Percentiles rank a stretch among this genome's conserved stretches.
These are phyloP conservation scores for Penaeus monodon DNA, from an alignment of 2,888 invertebrate genomes.

Conservation along the genomic window DNA sequence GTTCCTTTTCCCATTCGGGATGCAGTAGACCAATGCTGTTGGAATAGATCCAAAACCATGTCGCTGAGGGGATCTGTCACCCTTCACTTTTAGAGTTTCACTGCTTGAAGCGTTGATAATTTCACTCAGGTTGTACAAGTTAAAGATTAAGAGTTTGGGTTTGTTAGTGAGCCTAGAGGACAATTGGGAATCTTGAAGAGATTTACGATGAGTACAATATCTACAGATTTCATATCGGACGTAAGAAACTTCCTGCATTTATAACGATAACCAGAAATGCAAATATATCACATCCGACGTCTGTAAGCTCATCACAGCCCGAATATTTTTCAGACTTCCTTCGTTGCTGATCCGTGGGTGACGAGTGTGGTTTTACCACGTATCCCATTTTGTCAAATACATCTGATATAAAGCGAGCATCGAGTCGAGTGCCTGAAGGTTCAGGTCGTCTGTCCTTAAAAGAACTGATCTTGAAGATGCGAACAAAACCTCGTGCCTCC, in stretches of 20 bases:
- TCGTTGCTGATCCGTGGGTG: background rate
- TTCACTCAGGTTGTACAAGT: constrained; percentile 4
- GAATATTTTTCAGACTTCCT: background rate
- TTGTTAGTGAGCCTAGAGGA: constrained; percentile 16
- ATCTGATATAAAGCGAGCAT: constrained; percentile 6
- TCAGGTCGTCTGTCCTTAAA: constrained; percentile 30
- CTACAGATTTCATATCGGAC: constrained; percentile 22
- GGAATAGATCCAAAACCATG: constrained; percentile 18
- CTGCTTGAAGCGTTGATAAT: background rate
- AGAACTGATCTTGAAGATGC: constrained; percentile 22
- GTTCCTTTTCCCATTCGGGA: background rate
- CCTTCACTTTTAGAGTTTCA: background rate
- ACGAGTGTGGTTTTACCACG: constrained; percentile 17
- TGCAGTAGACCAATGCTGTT: constrained; percentile 30
- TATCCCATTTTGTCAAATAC: constrained; percentile 41
- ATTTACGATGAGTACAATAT: background rate
- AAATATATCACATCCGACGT: constrained; percentile 21
- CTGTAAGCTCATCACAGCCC: background rate
- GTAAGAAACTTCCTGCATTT: background rate
- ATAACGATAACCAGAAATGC: constrained; percentile 1
- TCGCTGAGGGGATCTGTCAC: constrained; percentile 34
- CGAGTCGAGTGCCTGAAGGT: constrained; percentile 15
- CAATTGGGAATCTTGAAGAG: constrained; percentile 17
- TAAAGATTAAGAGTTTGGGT: constrained; percentile 29
- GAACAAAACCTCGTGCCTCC: constrained; percentile 17